Evolutionary conservation across 1,140 invertebrate species (phyloP).

Genomic region (Lasaia peninsularis): DNA sequence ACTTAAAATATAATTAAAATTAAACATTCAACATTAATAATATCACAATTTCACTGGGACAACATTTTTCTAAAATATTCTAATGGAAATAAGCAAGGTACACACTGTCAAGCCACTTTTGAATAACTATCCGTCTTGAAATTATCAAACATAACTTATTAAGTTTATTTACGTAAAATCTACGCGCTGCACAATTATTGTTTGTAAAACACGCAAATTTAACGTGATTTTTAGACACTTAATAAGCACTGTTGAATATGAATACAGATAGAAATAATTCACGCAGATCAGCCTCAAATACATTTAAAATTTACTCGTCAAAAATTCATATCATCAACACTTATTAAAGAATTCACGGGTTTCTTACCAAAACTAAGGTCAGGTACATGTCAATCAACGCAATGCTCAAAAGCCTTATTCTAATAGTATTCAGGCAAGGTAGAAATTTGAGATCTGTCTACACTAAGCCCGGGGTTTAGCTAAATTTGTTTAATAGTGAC

Average conservation of each 20-base stretch:
- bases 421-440: constrained; percentile 58
- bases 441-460: constrained; percentile 38
- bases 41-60: constrained; percentile 74
- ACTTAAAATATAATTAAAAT: constrained; percentile 14
- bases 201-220: constrained; percentile 20
- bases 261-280: no score
- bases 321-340: constrained; percentile 31
- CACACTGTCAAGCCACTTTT: constrained; percentile 10
- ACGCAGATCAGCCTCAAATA: not conserved
- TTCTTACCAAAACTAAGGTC: constrained; percentile 45
- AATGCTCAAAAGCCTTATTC: constrained; percentile 31
- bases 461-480: constrained; percentile 35
- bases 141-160: not conserved
- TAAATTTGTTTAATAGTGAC: constrained; percentile 56
- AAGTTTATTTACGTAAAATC: no score
- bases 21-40: constrained; percentile 65
- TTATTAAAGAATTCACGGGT: constrained; percentile 42
- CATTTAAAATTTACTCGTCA: constrained; percentile 30
- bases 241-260: no score
- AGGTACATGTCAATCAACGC: constrained; percentile 56
- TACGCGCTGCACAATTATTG: no score
- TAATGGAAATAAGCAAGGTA: constrained; percentile 43
- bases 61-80: constrained; percentile 30
- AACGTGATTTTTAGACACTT: constrained; percentile 19
- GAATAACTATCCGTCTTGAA: not conserved